Evolutionary conservation across 2,888 invertebrate species (phyloP), one percentile per base, ranked within the genome.

Genomic region (Hirtodrosophila alboralis): DNA sequence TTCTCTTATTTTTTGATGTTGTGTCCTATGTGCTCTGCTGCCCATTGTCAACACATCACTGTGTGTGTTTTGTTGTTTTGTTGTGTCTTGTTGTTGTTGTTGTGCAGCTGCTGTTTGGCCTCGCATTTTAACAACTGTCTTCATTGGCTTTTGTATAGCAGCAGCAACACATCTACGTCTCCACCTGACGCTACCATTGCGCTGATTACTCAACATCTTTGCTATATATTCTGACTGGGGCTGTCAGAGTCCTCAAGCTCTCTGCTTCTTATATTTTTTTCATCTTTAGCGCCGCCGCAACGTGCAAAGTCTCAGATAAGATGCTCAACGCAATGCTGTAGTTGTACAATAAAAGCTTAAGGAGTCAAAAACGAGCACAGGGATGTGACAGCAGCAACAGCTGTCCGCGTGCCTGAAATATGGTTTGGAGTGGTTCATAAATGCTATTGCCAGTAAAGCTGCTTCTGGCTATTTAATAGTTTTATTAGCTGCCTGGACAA

Each of bases 291-390:
- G 45, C 43, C 33, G 45, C 53, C 60, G 77, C 78, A 84, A 52
- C 56, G 83, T 79, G 86, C 80, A 67, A 62, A 58, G 52, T 61
- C 48, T 18, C 45, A 79, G 79, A 79, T 79, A 79, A 85, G 84
- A 75, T 53, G 75, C 63, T 54, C 65, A 45, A 31, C 56, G 26
- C 44, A 26, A 13, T 30, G 45, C 38, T 63, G 18, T 36, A 30
- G 31, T n/a, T 28, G 28, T 23, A 12, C 16, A 21, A 49, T 37
- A 53, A 41, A 47, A 54, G 65, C 79, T 62, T 18, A 60, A 60
- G 47, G 33, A 65, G 51, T 56, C 62, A 53, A 23, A 43, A 34
- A 16, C 30, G 36, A 58, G 40, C 16, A 43, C 33, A n/a, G n/a
- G n/a, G n/a, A n/a, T n/a, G n/a, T n/a, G n/a, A n/a, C n/a, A 28